Evolutionary conservation across 2,797 vertebrate species (phyloP), one percentile per base, ranked within the genome.

Genomic region (Menidia menidia): DNA sequence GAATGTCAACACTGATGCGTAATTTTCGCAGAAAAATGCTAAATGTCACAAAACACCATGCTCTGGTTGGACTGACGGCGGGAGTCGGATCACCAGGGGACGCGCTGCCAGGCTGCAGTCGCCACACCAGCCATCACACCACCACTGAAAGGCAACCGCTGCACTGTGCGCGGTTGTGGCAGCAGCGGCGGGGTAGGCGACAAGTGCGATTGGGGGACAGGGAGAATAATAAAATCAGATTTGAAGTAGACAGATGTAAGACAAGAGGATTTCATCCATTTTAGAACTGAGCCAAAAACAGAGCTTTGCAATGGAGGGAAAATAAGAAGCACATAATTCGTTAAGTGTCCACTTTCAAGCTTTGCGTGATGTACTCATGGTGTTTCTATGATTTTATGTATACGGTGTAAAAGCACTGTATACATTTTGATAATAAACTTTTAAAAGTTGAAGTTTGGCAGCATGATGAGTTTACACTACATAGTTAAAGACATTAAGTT

Each of bases 1-100:
- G 85, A 90, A 93, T 91, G 90, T 92, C 91, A 94, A 87, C 88
- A 90, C 65, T 62, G 87, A 91, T 92, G 87, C 88, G 90, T 89
- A 87, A 90, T 89, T 92, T 90, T 85, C 69, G 64, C 53, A 53
- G 75, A 84, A 87, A 91, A 91, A 88, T 73, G 71, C 84, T 89
- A 91, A 90, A 93, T 93, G 93, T 92, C 92, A 91, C 80, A 82
- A 85, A 91, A 87, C 89, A 89, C 73, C 88, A 76, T 73, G 63
- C 83, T 84, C 67, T 62, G 75, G 88, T 86, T 77, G 42, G 56
- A 86, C 77, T 76, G 78, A 83, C 73, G 66, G 66, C 53, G 4
- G 45, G 32, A 32, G 75, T 72, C 8, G 50, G 1, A 70, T 84
- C 80, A 82, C 86, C 82, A 78, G 81, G 82, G 84, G 82, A 87